A percentile compares a stretch with the other conserved stretches of the same genome.
Conservation (phyloP, 37 sponge, comb jelly and placozoan genomes). For the Beroe forskalii region DNA sequence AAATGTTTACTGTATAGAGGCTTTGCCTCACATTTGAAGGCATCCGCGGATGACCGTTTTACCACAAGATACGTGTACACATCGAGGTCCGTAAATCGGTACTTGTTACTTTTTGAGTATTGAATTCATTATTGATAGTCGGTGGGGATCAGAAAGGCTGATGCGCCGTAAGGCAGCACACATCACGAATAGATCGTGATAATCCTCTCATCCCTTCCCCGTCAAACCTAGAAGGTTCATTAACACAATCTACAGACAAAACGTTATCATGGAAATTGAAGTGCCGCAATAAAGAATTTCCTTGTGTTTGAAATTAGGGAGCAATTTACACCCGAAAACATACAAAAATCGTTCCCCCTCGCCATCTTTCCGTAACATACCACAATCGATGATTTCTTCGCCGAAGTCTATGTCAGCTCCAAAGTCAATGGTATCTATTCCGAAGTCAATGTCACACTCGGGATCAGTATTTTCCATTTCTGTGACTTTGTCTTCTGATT, state of each 20-base stretch:
- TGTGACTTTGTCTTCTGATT: neutral
- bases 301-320: slow-evolving; percentile 52
- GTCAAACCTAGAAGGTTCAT: slow-evolving; percentile 66
- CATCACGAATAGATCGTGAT: neutral
- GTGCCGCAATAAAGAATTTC: neutral
- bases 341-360: no score
- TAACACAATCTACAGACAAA: slow-evolving; percentile 56
- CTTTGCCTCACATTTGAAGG: no score
- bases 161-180: slow-evolving; percentile 54
- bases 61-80: no score
- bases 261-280: no score
- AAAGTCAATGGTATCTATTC: slow-evolving; percentile 58
- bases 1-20: no score
- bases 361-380: no score
- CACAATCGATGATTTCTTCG: slow-evolving; percentile 38
- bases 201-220: slow-evolving; percentile 64
- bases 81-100: no score
- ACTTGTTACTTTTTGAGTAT: no score
- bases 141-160: slow-evolving; percentile 65
- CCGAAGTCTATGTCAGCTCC: slow-evolving; percentile 58
- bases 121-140: no score
- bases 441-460: slow-evolving; percentile 60
- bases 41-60: no score
- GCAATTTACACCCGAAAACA: no score
- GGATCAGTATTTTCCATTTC: neutral